Evolutionary conservation across 1,140 invertebrate genomes (phyloP).

Genomic region (Dendrolimus punctatus): DNA sequence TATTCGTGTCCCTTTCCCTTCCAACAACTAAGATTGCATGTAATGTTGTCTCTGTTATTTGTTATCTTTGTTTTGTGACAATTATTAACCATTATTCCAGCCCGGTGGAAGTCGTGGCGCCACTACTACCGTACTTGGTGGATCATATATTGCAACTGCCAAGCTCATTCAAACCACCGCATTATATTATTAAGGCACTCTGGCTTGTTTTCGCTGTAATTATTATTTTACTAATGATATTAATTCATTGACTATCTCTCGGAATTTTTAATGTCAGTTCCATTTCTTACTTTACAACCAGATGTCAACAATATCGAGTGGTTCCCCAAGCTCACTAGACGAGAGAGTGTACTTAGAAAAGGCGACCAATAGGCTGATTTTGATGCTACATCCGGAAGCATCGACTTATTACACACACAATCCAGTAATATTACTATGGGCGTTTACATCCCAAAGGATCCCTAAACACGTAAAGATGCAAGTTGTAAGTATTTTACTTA

Average conservation of each 20-base stretch:
- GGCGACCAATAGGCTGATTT: conserved; percentile 36
- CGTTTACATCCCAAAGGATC: conserved; percentile 44
- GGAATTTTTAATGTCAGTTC: too few species aligned
- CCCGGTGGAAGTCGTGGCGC: conserved; percentile 42
- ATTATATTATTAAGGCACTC: conserved; percentile 52
- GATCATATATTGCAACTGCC: conserved; percentile 42
- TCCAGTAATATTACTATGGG: conserved; percentile 51
- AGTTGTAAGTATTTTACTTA: conserved; percentile 35
- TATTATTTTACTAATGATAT: too few species aligned
- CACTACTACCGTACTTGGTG: conserved; percentile 44
- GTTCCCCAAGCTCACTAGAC: conserved; percentile 33
- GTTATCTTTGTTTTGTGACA: neutral
- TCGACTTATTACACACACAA: conserved; percentile 50
- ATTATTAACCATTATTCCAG: conserved; percentile 25
- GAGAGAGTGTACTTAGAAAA: conserved; percentile 50
- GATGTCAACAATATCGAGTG: conserved; percentile 58
- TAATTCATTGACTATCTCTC: too few species aligned
- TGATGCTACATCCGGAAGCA: conserved; percentile 36
- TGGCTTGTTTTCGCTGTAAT: conserved; percentile 62
- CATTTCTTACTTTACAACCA: conserved; percentile 10
- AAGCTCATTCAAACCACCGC: conserved; percentile 30
- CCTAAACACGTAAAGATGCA: conserved; percentile 30
- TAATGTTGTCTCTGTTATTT: neutral
- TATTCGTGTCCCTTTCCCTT: too few species aligned
- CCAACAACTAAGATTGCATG: neutral